phyloP scores from a whole-genome alignment of 2,113 vertebrate species.

The Phasianus colchicus region DNA sequence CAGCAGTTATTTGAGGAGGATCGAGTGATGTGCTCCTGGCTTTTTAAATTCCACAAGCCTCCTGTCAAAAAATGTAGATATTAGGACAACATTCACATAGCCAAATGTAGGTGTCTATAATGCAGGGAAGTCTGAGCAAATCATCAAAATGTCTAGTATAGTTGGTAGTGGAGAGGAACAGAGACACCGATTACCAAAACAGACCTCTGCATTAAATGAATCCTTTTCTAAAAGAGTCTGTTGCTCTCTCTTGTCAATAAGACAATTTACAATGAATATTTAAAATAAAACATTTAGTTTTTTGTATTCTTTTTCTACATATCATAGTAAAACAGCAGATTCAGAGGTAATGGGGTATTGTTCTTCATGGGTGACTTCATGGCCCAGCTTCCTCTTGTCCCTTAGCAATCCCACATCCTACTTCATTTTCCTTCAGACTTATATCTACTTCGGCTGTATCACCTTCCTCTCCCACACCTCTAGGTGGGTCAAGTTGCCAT shows the following conservation, averaged over 20 bases:
- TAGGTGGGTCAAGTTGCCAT: neutral
- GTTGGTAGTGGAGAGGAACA: neutral
- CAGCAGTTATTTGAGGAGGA: neutral
- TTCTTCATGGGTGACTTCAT: neutral
- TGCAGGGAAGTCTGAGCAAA: neutral
- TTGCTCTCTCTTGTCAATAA: neutral
- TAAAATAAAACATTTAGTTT: neutral
- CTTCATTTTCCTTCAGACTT: neutral
- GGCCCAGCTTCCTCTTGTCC: neutral
- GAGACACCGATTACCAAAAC: neutral
- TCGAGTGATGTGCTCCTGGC: neutral
- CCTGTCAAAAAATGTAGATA: neutral
- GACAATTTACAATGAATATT: neutral
- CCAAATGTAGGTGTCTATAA: neutral
- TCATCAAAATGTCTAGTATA: neutral
- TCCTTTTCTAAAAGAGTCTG: neutral
- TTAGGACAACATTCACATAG: neutral
- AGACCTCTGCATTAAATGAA: neutral
- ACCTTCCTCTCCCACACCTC: neutral
- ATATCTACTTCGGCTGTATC: neutral
- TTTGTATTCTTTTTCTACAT: neutral
- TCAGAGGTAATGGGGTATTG: neutral
- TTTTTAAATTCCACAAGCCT: slow-evolving; percentile 20
- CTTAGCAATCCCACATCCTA: neutral
- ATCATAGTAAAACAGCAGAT: neutral